Base-by-base conservation (phyloP, 2,113 vertebrate genomes). In the Pithys albifrons region DNA sequence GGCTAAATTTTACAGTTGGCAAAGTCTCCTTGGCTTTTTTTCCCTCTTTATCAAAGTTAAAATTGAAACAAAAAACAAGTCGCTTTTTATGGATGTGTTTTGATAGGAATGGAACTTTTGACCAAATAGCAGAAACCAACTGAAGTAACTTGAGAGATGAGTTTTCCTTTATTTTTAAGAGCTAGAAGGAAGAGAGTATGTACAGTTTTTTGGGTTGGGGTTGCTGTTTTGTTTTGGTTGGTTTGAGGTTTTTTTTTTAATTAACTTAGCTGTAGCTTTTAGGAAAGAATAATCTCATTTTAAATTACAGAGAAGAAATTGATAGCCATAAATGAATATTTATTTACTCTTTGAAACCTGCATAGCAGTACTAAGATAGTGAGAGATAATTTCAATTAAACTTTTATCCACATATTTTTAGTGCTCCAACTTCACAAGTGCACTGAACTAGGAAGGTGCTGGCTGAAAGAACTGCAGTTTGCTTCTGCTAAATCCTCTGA, bases 401-500 rank as follows among this genome's bases (percentile, higher is more conserved):
- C 23, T 75, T 92, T 72, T 9, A 62, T 33, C 12, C 18, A 2
- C 14, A 1, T 79, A 19, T 67, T 85, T 90, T 62, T 37, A 64
- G 37, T 16, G 14, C 35, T 70, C 3, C 0, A 0, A 81, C 70
- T 91, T 86, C 65, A 61, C 28, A 70, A 66, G 1, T 79, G 48
- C 59, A 23, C 13, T 64, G 81, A 62, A 64, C 15, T 49, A 39
- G 33, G 58, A 92, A 93, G 49, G 24, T 57, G 12, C 49, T 61
- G 14, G 43, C 55, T 95, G 81, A 94, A 91, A 93, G 74, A 96
- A 92, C 64, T 85, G 75, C 73, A 84, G 78, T 86, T 91, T 96
- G 77, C 64, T 94, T 96, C 94, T 96, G 74, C 79, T 91, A 89
- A 96, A 93, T 93, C 74, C 71, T 86, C 84, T 59, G 78, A 95